A percentile compares a stretch with the other conserved stretches of the same genome.
phyloP scores from a whole-genome alignment of 2,113 vertebrate genomes.

The Myotis davidii region DNA sequence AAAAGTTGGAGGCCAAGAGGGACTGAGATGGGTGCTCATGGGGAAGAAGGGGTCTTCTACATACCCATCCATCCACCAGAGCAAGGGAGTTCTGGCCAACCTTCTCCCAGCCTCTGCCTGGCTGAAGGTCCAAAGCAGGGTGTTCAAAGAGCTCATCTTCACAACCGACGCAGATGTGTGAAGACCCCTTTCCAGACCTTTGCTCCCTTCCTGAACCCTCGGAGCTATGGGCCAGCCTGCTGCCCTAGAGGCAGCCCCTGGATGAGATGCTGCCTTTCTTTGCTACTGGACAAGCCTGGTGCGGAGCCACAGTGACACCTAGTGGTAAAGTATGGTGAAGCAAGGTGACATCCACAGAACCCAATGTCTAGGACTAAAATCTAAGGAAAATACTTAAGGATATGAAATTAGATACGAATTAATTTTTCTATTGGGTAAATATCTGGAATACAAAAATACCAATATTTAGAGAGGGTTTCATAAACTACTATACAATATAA shows the following conservation, averaged over 20 bases:
- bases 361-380: background rate
- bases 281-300: slow-evolving; percentile 46
- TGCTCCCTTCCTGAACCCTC: slow-evolving; percentile 39
- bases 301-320: slow-evolving; percentile 69
- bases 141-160: slow-evolving; percentile 43
- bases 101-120: slow-evolving; percentile 33
- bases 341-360: slow-evolving; percentile 35
- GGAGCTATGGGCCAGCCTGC: background rate
- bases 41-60: background rate
- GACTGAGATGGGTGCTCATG: background rate
- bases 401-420: slow-evolving; percentile 70
- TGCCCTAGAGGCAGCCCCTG: background rate
- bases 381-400: slow-evolving; percentile 64
- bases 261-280: background rate
- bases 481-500: slow-evolving; percentile 72
- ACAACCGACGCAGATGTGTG: background rate
- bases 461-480: slow-evolving; percentile 29
- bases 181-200: background rate
- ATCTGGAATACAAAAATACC: slow-evolving; percentile 74
- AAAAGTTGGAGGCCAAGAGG: slow-evolving; percentile 49
- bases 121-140: slow-evolving; percentile 27
- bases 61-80: background rate
- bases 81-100: background rate
- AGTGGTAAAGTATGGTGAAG: slow-evolving; percentile 52
- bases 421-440: slow-evolving; percentile 64